phyloP scores from a whole-genome alignment of 1,140 invertebrate genomes.

The Wiebesia pumilae region DNA sequence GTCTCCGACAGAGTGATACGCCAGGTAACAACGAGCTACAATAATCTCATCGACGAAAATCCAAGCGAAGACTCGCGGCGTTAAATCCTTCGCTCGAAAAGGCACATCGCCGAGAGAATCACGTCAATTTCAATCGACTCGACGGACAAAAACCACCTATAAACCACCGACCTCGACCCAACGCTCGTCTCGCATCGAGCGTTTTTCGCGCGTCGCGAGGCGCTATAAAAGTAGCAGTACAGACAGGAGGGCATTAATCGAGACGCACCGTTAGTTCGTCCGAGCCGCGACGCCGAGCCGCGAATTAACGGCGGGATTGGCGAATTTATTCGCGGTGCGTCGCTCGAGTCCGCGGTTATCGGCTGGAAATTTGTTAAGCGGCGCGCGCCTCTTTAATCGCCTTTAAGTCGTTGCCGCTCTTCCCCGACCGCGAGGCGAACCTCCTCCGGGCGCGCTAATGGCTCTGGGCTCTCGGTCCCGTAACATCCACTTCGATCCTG shows the following conservation, averaged over 20 bases:
- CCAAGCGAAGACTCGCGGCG: too few species aligned
- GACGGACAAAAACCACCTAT: background rate
- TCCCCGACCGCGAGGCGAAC: too few species aligned
- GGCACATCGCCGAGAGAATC: too few species aligned
- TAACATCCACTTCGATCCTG: too few species aligned
- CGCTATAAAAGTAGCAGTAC: background rate
- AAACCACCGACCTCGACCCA: too few species aligned
- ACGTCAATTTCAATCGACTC: background rate
- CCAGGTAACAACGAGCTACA: background rate
- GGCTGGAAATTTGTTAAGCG: too few species aligned
- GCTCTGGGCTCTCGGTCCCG: too few species aligned
- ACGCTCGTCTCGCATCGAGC: too few species aligned
- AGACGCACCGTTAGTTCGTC: background rate
- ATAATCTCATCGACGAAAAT: background rate
- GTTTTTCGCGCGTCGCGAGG: background rate
- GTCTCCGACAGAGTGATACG: background rate
- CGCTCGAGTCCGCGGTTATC: background rate
- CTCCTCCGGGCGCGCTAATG: too few species aligned
- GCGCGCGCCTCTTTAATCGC: background rate
- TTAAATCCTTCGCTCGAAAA: too few species aligned
- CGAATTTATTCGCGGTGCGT: background rate
- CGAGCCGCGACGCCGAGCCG: background rate
- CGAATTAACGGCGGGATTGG: constrained; percentile 33
- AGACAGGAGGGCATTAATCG: background rate
- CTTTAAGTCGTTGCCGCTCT: too few species aligned